A percentile compares a stretch with the other conserved stretches of the same genome.
Conservation (phyloP, 2,797 vertebrate genomes). For the Oryzias dopingdopingensis region DNA sequence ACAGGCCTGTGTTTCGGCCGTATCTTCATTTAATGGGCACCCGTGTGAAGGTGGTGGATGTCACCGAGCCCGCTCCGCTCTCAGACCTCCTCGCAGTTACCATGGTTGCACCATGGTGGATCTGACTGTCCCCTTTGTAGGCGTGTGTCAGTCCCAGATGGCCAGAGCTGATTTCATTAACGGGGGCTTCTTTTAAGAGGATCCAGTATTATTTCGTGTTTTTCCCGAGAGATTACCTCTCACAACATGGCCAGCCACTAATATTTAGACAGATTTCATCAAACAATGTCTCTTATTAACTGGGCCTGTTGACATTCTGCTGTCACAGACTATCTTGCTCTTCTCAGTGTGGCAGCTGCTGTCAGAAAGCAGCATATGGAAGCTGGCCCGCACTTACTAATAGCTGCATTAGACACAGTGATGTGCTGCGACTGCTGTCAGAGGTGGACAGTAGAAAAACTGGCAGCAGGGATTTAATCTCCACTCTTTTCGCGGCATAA, state of each 20-base stretch:
- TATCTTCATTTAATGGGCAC: slow-evolving; percentile 34
- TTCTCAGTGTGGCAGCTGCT: slow-evolving; percentile 20
- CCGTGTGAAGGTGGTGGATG: slow-evolving; percentile 19
- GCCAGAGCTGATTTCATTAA: slow-evolving; percentile 60
- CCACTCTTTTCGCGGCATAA: too few relatives aligned
- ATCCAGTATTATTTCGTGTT: slow-evolving; percentile 18
- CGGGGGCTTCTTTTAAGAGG: slow-evolving; percentile 36
- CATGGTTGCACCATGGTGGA: slow-evolving; percentile 45
- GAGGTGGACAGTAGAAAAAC: too few relatives aligned
- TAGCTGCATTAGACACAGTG: slow-evolving; percentile 13
- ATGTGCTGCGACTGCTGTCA: neutral
- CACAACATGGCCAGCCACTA: slow-evolving; percentile 12
- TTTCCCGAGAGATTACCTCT: slow-evolving; percentile 41
- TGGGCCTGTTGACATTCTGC: slow-evolving; percentile 29
- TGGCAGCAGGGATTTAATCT: too few relatives aligned
- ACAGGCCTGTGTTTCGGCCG: neutral
- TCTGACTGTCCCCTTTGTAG: slow-evolving; percentile 34
- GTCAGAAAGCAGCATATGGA: slow-evolving; percentile 55
- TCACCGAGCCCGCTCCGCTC: slow-evolving; percentile 6
- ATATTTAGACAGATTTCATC: slow-evolving; percentile 51
- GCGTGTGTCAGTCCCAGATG: slow-evolving; percentile 57
- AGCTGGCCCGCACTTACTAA: slow-evolving; percentile 30
- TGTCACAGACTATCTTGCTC: slow-evolving; percentile 7
- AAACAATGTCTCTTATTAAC: slow-evolving; percentile 53
- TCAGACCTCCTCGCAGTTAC: slow-evolving; percentile 34